Conservation (phyloP, 2,797 vertebrate genomes). For the Melanotaenia boesemani region DNA sequence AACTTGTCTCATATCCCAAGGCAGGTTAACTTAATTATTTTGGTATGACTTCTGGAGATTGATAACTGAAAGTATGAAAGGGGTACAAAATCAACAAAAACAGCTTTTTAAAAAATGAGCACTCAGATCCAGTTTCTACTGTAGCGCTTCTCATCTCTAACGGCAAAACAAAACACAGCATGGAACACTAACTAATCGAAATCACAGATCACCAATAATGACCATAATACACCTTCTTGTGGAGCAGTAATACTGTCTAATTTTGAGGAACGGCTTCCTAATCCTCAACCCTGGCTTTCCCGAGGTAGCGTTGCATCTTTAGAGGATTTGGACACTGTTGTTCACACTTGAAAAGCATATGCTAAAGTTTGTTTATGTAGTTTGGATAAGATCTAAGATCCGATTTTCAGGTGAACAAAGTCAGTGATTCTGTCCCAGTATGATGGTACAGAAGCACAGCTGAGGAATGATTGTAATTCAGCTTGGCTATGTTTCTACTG, state of each 20-base stretch:
- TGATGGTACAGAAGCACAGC: neutral
- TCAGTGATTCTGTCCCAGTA: neutral
- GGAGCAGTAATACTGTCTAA: neutral
- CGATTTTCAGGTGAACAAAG: neutral
- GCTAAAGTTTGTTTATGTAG: neutral
- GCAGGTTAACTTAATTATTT: conserved; percentile 35
- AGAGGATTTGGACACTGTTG: neutral
- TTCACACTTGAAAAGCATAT: neutral
- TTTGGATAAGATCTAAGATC: neutral
- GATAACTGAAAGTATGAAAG: conserved; percentile 23
- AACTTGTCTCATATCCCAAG: conserved; percentile 36
- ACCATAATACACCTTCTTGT: too few relatives aligned
- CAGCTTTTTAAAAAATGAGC: too few relatives aligned
- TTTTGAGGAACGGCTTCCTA: too few relatives aligned
- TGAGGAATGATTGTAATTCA: neutral
- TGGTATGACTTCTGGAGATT: conserved; percentile 19
- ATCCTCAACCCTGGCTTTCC: too few relatives aligned
- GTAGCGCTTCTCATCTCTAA: too few relatives aligned
- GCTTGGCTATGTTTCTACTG: neutral
- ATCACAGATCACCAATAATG: too few relatives aligned
- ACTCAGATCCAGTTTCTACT: too few relatives aligned
- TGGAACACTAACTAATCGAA: too few relatives aligned
- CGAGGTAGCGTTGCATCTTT: too few relatives aligned
- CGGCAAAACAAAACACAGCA: too few relatives aligned
- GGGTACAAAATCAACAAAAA: conserved; percentile 6